Conservation (phyloP, 2,888 invertebrate genomes). For the Stenolophus ochropezus region DNA sequence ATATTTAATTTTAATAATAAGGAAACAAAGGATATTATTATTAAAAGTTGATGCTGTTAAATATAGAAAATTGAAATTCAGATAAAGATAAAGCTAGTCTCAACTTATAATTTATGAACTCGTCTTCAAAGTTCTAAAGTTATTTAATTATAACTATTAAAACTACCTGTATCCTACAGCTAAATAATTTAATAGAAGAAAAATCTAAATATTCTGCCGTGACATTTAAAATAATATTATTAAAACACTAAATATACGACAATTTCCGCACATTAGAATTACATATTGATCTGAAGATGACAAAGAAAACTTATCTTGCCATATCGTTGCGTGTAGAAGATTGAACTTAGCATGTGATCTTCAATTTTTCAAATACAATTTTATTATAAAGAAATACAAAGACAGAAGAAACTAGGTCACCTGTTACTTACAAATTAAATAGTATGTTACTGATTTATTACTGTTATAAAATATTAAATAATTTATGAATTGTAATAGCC, state of each 20-base stretch:
- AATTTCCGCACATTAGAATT: not conserved
- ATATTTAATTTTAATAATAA: no score
- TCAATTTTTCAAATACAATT: not conserved
- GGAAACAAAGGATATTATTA: no score
- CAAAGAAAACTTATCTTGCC: not conserved
- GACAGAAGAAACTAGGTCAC: not conserved
- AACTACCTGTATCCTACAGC: not conserved
- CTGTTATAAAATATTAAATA: no score
- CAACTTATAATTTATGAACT: not conserved
- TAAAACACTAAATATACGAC: no score
- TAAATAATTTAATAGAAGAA: not conserved
- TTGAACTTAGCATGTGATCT: not conserved
- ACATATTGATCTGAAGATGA: no score
- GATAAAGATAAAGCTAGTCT: no score
- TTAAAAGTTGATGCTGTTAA: no score
- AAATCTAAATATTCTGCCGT: not conserved
- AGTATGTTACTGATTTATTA: no score
- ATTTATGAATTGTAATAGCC: no score
- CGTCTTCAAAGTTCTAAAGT: not conserved
- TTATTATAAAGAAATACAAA: not conserved
- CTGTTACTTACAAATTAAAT: not conserved
- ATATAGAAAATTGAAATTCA: no score
- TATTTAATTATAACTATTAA: not conserved
- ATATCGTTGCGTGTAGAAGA: slow-evolving; percentile 1
- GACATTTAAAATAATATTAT: not conserved